A percentile compares a stretch with the other conserved stretches of the same genome.
These are phyloP conservation scores for Coracias cyanogaster DNA, from an alignment of 2,797 vertebrate species.

Conservation along the genomic window DNA sequence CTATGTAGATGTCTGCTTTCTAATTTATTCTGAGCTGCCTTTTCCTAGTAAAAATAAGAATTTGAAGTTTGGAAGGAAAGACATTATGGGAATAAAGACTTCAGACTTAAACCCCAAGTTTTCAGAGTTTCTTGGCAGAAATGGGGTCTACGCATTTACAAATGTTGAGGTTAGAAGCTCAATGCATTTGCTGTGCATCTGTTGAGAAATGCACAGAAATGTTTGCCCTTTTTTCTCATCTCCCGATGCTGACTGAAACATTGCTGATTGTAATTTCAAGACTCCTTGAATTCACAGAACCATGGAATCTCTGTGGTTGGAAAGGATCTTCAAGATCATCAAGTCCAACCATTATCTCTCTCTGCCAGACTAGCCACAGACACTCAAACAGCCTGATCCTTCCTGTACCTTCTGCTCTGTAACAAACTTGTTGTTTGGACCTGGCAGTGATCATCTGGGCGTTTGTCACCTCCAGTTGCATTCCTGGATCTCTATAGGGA, in stretches of 20 bases:
- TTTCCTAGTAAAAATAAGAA: not conserved
- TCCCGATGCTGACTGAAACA: not conserved
- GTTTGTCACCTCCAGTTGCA: not conserved
- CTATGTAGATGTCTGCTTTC: not conserved
- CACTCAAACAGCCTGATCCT: not conserved
- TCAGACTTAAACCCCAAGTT: not conserved
- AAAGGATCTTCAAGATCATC: no score
- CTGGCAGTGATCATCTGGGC: not conserved
- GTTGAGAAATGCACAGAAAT: not conserved
- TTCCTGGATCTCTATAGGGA: not conserved
- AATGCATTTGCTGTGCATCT: not conserved
- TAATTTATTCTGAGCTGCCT: not conserved
- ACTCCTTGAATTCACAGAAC: not conserved
- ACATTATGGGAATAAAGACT: not conserved
- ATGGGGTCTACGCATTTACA: not conserved
- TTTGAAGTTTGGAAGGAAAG: not conserved
- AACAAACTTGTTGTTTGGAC: not conserved
- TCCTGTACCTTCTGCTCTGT: not conserved
- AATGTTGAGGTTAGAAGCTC: not conserved
- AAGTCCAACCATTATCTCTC: no score
- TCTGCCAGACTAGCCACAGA: not conserved
- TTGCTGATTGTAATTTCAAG: not conserved
- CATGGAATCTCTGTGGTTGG: no score
- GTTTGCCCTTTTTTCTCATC: not conserved
- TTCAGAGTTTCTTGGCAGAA: not conserved